phyloP scores from a whole-genome alignment of 2,797 vertebrate species.

The Scyliorhinus canicula region DNA sequence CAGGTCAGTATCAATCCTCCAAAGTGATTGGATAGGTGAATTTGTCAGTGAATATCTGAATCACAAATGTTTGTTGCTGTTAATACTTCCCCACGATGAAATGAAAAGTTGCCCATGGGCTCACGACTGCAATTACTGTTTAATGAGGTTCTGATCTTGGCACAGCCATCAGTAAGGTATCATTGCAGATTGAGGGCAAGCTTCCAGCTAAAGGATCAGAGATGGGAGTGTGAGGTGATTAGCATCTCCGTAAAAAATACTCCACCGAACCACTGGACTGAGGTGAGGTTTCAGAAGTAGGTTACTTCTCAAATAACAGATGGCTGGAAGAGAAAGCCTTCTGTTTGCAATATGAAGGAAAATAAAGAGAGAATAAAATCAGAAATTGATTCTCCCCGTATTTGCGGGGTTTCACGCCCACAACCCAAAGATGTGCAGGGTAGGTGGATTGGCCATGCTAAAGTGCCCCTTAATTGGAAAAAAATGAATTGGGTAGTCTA shows the following conservation, averaged over 20 bases:
- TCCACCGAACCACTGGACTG: not conserved
- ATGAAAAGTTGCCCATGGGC: not conserved
- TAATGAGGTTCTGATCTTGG: not conserved
- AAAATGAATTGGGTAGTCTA: too few species aligned
- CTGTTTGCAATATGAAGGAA: not conserved
- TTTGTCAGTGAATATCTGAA: not conserved
- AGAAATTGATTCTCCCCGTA: too few species aligned
- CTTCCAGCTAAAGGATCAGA: not conserved
- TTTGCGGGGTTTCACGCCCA: too few species aligned
- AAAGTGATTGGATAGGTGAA: not conserved
- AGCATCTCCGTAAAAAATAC: slow-evolving; percentile 2
- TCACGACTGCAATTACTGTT: not conserved
- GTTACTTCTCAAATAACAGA: not conserved
- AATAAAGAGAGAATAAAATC: not conserved
- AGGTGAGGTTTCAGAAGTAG: not conserved
- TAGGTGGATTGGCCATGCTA: too few species aligned
- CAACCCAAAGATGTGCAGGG: too few species aligned
- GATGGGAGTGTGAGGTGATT: not conserved
- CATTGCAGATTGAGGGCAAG: not conserved
- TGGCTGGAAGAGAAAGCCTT: not conserved
- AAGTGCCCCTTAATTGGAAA: too few species aligned
- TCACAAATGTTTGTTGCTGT: not conserved
- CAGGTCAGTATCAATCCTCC: not conserved
- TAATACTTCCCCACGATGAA: not conserved
- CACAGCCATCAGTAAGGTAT: not conserved